Conservation (phyloP, 2,113 vertebrate species). For the Dryoscopus gambensis region DNA sequence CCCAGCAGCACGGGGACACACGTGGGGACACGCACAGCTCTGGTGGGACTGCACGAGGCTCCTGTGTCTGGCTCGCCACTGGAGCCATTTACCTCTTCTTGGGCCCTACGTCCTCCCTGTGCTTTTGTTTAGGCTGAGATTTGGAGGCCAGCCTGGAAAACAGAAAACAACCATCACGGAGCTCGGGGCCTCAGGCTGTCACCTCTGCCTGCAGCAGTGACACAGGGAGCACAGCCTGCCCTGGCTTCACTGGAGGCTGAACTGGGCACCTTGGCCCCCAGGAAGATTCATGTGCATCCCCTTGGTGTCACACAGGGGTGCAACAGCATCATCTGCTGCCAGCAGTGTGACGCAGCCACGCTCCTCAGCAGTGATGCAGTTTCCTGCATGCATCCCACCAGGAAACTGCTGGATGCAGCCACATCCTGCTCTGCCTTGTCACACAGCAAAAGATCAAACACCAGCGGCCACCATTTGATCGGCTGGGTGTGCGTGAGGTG, state of each 20-base stretch:
- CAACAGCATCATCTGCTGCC: background rate
- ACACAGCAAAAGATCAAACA: background rate
- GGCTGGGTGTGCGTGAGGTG: fast-evolving
- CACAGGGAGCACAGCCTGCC: background rate
- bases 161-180: slow-evolving; percentile 70
- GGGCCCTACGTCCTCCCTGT: slow-evolving; percentile 73
- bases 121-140: slow-evolving; percentile 80
- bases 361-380: background rate
- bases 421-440: background rate
- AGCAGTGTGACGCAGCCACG: background rate
- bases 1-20: fast-evolving
- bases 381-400: background rate
- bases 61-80: background rate
- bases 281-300: background rate
- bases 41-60: background rate
- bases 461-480: background rate
- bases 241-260: background rate
- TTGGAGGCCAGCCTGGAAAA: slow-evolving; percentile 84
- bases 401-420: background rate
- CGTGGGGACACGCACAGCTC: background rate
- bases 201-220: background rate
- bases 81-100: slow-evolving; percentile 82
- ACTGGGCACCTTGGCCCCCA: background rate
- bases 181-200: background rate
- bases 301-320: background rate